Base-by-base conservation (phyloP, 2,797 vertebrate species). In the Chromis chromis region DNA sequence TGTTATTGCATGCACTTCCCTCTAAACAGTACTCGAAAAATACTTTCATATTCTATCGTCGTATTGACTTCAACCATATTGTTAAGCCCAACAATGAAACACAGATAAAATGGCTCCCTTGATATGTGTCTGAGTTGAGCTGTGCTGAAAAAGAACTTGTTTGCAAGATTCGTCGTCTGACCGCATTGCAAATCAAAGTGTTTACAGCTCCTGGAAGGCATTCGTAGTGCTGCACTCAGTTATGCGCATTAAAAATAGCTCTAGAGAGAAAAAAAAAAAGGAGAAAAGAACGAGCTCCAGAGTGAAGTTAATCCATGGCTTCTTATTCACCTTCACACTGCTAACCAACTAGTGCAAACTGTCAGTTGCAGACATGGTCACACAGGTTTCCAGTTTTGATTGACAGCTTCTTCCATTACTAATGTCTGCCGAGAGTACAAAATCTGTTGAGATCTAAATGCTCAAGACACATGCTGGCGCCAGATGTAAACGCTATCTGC, bases 111-210 rank as follows among this genome's bases (percentile, higher is more conserved):
- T 39, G 2, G 9, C 50, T 24, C 19, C 28, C 10, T 21, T 36
- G 5, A 67, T 46, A 49, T 14, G 13, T 8, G 10, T 9, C 6
- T 3, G 4, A 2, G 4, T 22, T 5, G 28, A n/a, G 3, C 8
- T 57, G 24, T 42, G 16, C 49, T 12, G 39, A 17, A 53, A 14
- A 22, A 21, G 25, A 28, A 52, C 5, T 13, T 31, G 3, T 28
- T 31, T 2, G 3, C 17, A 28, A 13, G 66, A 58, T 40, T 21
- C 27, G 46, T 40, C 8, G 17, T 65, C 61, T 5, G 19, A 58
- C 31, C 33, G 31, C 42, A 65, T 25, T 14, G 40, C 12, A 65
- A 64, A 77, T 59, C 36, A 6, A 39, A 27, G 36, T 36, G 60
- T 56, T 24, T 55, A 40, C 22, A 63, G 58, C 44, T 63, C 44